These are phyloP conservation scores for Pollimyrus isidori DNA, from an alignment of 2,113 vertebrate genomes.

Conservation along the genomic window DNA sequence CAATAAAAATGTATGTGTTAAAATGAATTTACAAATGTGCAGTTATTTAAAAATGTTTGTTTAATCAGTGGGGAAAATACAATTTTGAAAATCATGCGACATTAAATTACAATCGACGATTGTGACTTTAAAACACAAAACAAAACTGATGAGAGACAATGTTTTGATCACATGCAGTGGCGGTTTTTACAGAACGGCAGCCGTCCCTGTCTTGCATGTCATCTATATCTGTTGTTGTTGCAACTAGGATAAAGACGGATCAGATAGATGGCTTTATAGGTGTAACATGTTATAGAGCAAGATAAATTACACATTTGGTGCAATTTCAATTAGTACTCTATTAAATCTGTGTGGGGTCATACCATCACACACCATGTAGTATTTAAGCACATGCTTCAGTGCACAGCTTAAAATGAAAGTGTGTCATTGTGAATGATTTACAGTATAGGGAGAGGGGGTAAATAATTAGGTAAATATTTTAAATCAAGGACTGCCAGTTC, in stretches of 20 bases:
- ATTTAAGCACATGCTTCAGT: not conserved
- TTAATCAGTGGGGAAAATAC: not conserved
- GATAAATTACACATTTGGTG: not conserved
- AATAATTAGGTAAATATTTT: not conserved
- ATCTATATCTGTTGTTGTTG: not conserved
- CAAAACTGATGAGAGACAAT: not conserved
- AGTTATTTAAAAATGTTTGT: not conserved
- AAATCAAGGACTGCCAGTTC: not conserved
- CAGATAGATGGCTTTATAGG: not conserved
- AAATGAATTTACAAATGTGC: not conserved
- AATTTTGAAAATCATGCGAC: not conserved
- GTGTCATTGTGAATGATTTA: not conserved
- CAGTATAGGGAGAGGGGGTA: not conserved
- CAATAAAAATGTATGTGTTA: not conserved
- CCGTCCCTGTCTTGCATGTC: not conserved
- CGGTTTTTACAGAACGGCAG: not conserved
- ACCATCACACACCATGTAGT: not conserved
- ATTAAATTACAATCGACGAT: not conserved
- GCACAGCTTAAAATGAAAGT: not conserved
- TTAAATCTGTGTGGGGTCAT: not conserved
- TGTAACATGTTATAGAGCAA: not conserved
- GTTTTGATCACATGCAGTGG: not conserved
- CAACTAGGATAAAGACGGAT: not conserved
- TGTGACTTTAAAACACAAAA: not conserved
- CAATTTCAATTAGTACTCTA: not conserved